Base-by-base conservation (phyloP, 2,113 vertebrate species). In the Cryptotis parvus region DNA sequence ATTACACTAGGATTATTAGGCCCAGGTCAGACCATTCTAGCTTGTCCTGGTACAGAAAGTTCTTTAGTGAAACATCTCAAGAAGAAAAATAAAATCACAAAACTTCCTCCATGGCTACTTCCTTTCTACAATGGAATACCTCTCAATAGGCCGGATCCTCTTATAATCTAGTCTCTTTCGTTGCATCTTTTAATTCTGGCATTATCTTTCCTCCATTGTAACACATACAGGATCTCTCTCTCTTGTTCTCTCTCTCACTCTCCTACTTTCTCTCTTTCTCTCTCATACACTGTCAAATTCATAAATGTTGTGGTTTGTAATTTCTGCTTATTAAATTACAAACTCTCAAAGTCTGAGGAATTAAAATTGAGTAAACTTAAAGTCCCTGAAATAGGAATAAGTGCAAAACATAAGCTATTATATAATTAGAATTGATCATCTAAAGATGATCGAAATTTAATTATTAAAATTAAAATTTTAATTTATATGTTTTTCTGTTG, bases 351-450 rank as follows among this genome's bases (percentile, higher is more conserved):
- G 6, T 58, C 22, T 58, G 55, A 58, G 55, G 22, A 58, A 58
- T 20, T 22, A 6, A 58, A 55, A 24, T 6, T 58, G 55, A 49
- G 14, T 49, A 58, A 58, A 24, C 6, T 85, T 49, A 58, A 58
- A 24, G 18, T 85, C 16, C 93, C 69, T 78, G 88, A 88, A 90
- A 63, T 45, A 93, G 29, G 55, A 85, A 73, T 66, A 45, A 4
- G 55, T 83, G 45, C 90, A 70, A 76, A 90, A 75, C 66, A 9
- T 31, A 90, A 82, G 58, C 29, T 69, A 14, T 72, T 91, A 83
- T 93, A 75, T 2, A 75, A 45, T 52, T 72, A n/a, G 43, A 27
- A 87, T 39, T 84, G 33, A 29, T 78, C 81, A 49, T 43, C 69
- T 92, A n/a, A n/a, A n/a, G n/a, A n/a, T n/a, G n/a, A n/a, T n/a